Evolutionary conservation across 2,113 vertebrate genomes (phyloP).

Genomic region (Hiodon alosoides): DNA sequence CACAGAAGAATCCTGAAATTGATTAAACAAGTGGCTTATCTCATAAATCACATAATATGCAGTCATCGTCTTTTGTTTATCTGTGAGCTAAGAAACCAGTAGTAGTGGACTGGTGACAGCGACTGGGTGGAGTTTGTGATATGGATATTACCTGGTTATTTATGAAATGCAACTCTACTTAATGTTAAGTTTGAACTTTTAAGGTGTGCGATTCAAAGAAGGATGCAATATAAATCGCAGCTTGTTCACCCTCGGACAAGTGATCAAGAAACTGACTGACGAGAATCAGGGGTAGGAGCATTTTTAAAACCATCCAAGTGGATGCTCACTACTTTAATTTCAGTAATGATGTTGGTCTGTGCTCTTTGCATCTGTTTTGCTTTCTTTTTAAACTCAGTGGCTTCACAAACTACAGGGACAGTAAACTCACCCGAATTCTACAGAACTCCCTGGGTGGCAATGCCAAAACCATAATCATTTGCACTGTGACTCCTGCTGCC

Average conservation of each 20-base stretch:
- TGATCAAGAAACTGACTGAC: conserved; percentile 93
- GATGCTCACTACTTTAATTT: too few species aligned
- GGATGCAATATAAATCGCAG: conserved; percentile 95
- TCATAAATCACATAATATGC: too few species aligned
- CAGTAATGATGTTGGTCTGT: not conserved
- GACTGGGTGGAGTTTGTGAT: too few species aligned
- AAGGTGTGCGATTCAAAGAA: conserved; percentile 88
- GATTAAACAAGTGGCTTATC: too few species aligned
- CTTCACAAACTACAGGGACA: conserved; percentile 93
- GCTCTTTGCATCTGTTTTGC: not conserved
- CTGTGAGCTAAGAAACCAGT: too few species aligned
- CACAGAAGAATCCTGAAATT: too few species aligned
- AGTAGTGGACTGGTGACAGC: too few species aligned
- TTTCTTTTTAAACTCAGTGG: conserved; percentile 47
- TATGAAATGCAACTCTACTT: too few species aligned
- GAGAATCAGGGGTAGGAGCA: conserved; percentile 77
- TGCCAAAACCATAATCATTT: conserved; percentile 91
- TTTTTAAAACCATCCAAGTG: too few species aligned
- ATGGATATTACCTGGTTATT: too few species aligned
- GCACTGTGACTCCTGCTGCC: conserved; percentile 78
- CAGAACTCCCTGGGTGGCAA: conserved; percentile 96
- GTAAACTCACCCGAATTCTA: conserved; percentile 92
- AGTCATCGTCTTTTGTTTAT: too few species aligned
- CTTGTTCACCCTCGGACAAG: conserved; percentile 88
- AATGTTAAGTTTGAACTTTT: not conserved